phyloP scores from a whole-genome alignment of 2,888 invertebrate species.

The Coelopa pilipes region DNA sequence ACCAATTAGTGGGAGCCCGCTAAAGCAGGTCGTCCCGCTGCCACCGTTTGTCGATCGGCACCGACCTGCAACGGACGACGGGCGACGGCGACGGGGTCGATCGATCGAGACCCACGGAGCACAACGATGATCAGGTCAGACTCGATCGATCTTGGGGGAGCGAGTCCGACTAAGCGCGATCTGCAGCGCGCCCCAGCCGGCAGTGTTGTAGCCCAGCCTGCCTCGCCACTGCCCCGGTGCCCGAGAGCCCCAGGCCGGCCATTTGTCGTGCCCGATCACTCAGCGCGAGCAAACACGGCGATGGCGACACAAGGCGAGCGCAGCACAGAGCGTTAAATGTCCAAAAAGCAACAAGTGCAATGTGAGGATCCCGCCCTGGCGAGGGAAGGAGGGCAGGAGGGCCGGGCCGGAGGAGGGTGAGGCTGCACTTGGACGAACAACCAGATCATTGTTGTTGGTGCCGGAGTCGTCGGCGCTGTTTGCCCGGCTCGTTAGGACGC shows the following conservation, averaged over 20 bases:
- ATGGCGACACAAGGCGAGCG: slow-evolving; percentile 6
- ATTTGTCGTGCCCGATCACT: slow-evolving; percentile 49
- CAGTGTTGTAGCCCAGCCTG: background rate
- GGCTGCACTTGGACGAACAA: background rate
- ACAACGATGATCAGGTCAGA: background rate
- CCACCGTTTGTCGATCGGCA: slow-evolving; percentile 10
- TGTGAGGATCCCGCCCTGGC: background rate
- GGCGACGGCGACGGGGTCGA: background rate
- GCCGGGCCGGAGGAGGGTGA: too few species aligned
- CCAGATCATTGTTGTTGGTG: slow-evolving; percentile 11
- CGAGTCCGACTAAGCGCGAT: slow-evolving; percentile 38
- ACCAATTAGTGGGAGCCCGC: slow-evolving; percentile 48
- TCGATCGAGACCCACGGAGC: background rate
- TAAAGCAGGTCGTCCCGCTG: slow-evolving; percentile 45
- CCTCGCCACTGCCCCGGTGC: too few species aligned
- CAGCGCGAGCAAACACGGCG: slow-evolving; percentile 57
- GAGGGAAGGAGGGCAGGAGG: background rate
- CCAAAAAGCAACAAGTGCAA: background rate
- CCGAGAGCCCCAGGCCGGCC: too few species aligned
- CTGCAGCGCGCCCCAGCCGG: background rate
- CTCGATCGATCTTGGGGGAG: slow-evolving; percentile 32
- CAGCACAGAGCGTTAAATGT: slow-evolving; percentile 22
- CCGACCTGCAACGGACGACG: background rate
- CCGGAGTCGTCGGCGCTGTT: background rate
- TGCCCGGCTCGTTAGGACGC: slow-evolving; percentile 36